A percentile compares a stretch with the other conserved stretches of the same genome.
phyloP scores from a whole-genome alignment of 2,113 vertebrate genomes.

The Daboia siamensis region DNA sequence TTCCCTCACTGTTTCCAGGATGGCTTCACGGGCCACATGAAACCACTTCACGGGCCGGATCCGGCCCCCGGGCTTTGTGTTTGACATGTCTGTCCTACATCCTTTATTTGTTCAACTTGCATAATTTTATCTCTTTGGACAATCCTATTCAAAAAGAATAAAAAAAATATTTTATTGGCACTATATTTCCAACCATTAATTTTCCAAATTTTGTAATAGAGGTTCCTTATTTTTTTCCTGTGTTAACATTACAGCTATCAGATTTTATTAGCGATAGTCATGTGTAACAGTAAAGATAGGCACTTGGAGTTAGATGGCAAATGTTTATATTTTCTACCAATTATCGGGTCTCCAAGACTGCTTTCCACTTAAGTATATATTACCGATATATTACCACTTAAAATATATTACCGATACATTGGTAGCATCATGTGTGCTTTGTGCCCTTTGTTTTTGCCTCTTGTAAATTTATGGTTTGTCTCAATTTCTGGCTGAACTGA shows the following conservation, averaged over 20 bases:
- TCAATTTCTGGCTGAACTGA: conserved; percentile 34
- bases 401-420: not conserved
- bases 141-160: not conserved
- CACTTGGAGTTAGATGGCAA: not conserved
- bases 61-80: too few relatives aligned
- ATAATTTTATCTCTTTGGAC: not conserved
- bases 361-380: not conserved
- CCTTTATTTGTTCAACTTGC: not conserved
- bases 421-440: not conserved
- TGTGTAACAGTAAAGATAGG: not conserved
- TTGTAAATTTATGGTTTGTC: not conserved
- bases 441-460: not conserved
- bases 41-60: too few relatives aligned
- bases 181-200: not conserved
- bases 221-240: not conserved
- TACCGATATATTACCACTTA: not conserved
- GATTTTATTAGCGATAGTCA: not conserved
- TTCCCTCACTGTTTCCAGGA: too few relatives aligned
- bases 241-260: not conserved
- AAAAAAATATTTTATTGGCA: not conserved
- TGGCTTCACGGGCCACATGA: too few relatives aligned
- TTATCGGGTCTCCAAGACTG: not conserved
- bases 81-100: too few relatives aligned
- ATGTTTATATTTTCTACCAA: not conserved
- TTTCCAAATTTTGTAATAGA: not conserved